phyloP scores from a whole-genome alignment of 2,888 invertebrate genomes.

The Drosophila affinis region DNA sequence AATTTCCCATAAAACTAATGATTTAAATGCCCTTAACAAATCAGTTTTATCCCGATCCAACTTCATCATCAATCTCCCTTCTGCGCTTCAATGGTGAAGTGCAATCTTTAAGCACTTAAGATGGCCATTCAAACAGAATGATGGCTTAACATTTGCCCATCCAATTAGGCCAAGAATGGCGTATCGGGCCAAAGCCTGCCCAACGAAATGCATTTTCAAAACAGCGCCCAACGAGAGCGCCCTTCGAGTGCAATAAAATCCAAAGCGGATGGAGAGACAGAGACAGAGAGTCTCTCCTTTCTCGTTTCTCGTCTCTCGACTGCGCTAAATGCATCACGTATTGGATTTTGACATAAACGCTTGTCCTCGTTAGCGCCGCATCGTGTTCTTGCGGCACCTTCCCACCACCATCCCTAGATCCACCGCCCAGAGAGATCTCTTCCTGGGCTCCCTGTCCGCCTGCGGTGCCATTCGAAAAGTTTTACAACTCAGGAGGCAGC shows the following conservation, averaged over 20 bases:
- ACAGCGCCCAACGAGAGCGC: slow-evolving; percentile 40
- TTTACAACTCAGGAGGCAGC: slow-evolving; percentile 48
- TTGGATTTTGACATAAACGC: slow-evolving; percentile 81
- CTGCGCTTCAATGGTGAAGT: not conserved
- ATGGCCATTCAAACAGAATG: slow-evolving; percentile 37
- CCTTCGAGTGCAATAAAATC: slow-evolving; percentile 36
- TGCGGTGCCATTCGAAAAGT: slow-evolving; percentile 67
- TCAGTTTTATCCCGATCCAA: slow-evolving; percentile 6
- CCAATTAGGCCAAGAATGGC: slow-evolving; percentile 77
- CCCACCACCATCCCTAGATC: not conserved
- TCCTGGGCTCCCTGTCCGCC: slow-evolving; percentile 53
- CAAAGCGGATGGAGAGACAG: slow-evolving; percentile 19
- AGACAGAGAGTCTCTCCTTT: slow-evolving; percentile 17
- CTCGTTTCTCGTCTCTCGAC: slow-evolving; percentile 13
- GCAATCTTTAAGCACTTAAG: slow-evolving; percentile 43
- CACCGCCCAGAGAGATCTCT: not conserved
- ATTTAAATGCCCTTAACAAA: not conserved
- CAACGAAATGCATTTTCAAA: slow-evolving; percentile 69
- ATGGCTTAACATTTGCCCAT: slow-evolving; percentile 60
- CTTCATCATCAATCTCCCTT: slow-evolving; percentile 27
- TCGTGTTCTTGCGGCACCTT: slow-evolving; percentile 55
- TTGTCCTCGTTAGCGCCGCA: slow-evolving; percentile 80
- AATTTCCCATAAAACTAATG: not conserved
- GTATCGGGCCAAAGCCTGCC: slow-evolving; percentile 66
- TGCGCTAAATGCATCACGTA: slow-evolving; percentile 78